phyloP scores from a whole-genome alignment of 2,113 vertebrate genomes.

The Asarcornis scutulata region DNA sequence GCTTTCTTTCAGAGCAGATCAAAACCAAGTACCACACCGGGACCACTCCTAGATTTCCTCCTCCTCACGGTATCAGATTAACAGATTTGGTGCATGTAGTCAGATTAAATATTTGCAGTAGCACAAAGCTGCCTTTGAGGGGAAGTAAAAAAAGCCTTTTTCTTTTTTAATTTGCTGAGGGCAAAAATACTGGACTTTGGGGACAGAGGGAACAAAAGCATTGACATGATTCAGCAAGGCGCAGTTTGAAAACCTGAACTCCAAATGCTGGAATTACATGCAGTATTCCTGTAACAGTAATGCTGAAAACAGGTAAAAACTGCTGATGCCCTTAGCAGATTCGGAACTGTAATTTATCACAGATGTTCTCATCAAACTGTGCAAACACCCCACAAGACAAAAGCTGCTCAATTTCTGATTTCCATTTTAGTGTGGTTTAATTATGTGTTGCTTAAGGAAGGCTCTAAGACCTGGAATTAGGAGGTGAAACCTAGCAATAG shows the following conservation, averaged over 20 bases:
- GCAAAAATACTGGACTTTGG: slow-evolving; percentile 49
- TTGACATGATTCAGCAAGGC: slow-evolving; percentile 43
- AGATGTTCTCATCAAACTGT: slow-evolving; percentile 80
- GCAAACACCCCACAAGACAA: slow-evolving; percentile 61
- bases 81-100: slow-evolving; percentile 55
- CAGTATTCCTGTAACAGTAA: slow-evolving; percentile 70
- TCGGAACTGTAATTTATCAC: slow-evolving; percentile 77
- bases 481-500: slow-evolving; percentile 16
- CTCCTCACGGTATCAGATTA: slow-evolving; percentile 54
- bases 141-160: neutral
- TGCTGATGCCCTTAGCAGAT: slow-evolving; percentile 79
- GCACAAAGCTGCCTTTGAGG: slow-evolving; percentile 66
- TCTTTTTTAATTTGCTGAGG: slow-evolving; percentile 14
- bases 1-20: slow-evolving; percentile 56
- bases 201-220: slow-evolving; percentile 51
- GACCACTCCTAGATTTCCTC: slow-evolving; percentile 67
- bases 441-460: slow-evolving; percentile 43
- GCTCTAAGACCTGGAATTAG: slow-evolving; percentile 41
- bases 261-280: slow-evolving; percentile 23
- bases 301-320: slow-evolving; percentile 78
- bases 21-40: slow-evolving; percentile 54
- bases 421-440: slow-evolving; percentile 60
- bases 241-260: slow-evolving; percentile 40
- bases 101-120: slow-evolving; percentile 68
- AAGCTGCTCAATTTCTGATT: slow-evolving; percentile 69